Evolutionary conservation across 2,113 vertebrate genomes (phyloP).

Genomic region (Serinus canaria): DNA sequence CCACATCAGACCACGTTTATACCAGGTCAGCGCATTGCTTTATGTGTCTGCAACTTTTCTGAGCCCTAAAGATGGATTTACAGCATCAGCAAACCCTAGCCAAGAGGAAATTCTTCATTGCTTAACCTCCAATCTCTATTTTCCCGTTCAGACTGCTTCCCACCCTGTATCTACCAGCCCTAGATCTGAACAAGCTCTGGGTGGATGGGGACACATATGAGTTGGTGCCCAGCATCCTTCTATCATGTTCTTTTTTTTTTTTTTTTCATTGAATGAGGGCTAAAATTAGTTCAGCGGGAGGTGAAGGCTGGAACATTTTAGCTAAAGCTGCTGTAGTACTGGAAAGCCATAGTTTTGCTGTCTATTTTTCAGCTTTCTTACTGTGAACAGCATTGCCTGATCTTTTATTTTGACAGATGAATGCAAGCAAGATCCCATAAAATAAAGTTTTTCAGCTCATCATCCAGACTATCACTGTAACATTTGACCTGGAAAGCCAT

Average conservation of each 20-base stretch:
- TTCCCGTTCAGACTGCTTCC: background rate
- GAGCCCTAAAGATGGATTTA: background rate
- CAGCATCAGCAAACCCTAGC: background rate
- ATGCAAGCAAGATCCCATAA: background rate
- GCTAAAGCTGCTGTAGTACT: background rate
- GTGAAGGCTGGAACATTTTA: background rate
- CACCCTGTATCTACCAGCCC: background rate
- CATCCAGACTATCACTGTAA: background rate
- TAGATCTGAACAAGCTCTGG: background rate
- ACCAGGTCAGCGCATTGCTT: background rate
- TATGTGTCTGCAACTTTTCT: background rate
- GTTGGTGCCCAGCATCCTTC: background rate
- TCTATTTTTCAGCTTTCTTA: background rate
- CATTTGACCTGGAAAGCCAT: background rate
- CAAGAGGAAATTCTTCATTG: background rate
- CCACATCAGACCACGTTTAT: background rate
- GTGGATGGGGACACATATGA: background rate
- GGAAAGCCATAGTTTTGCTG: background rate
- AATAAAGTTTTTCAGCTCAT: background rate
- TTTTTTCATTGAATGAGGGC: background rate
- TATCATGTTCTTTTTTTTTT: background rate
- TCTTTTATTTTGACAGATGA: background rate
- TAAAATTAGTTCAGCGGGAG: background rate
- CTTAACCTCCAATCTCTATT: background rate
- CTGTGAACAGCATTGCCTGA: accelerated